Percentiles rank a stretch among this genome's conserved stretches.
These are phyloP conservation scores for Micrasema longulum DNA, from an alignment of 1,140 invertebrate genomes.

Conservation along the genomic window DNA sequence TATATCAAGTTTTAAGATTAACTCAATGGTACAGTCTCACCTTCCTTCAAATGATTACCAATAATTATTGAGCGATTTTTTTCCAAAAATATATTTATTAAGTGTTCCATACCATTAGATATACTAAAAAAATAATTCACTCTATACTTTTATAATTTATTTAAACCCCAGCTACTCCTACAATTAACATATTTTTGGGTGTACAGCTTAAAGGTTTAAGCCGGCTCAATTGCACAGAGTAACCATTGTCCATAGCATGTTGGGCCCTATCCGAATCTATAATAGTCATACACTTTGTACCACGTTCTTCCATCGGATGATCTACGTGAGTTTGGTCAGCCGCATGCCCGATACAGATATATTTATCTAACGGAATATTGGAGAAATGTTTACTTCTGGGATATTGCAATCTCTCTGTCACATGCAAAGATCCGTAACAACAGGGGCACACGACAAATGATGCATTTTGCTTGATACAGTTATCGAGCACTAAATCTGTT, in stretches of 20 bases:
- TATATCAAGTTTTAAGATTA: too few relatives aligned
- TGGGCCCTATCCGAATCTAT: conserved; percentile 88
- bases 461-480: conserved; percentile 81
- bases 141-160: too few relatives aligned
- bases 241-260: conserved; percentile 80
- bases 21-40: too few relatives aligned
- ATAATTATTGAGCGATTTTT: too few relatives aligned
- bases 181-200: conserved; percentile 93
- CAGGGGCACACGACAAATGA: conserved; percentile 93
- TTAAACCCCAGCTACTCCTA: conserved; percentile 78
- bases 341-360: conserved; percentile 85
- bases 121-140: too few relatives aligned
- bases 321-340: conserved; percentile 89
- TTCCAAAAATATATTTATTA: too few relatives aligned
- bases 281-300: conserved; percentile 81
- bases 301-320: conserved; percentile 68
- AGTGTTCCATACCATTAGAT: too few relatives aligned
- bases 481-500: conserved; percentile 91
- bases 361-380: conserved; percentile 72
- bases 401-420: conserved; percentile 79
- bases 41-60: too few relatives aligned
- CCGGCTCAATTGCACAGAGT: conserved; percentile 80
- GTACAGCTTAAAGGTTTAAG: conserved; percentile 85
- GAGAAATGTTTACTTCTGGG: conserved; percentile 74
- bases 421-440: conserved; percentile 91